Evolutionary conservation across 2,888 invertebrate genomes (phyloP), one percentile per base, ranked within the genome.

Genomic region (Ganaspis brasiliensis): DNA sequence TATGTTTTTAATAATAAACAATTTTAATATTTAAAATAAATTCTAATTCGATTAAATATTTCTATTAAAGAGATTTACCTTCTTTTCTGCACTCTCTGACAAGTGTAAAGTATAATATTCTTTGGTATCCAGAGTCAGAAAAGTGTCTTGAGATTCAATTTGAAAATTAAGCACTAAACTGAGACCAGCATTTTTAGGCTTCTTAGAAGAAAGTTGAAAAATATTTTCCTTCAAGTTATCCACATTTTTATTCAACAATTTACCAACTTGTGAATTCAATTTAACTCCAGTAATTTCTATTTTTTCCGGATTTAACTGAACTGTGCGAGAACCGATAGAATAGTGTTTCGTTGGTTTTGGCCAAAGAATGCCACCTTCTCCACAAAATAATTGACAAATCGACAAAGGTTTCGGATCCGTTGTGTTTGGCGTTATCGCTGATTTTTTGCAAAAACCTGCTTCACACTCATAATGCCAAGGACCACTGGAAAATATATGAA

Each of bases 351-450:
- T 95, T 0, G 95, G 95, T 84, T 91, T 93, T 0, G 95, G 95
- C 95, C 95, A 95, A 1, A 95, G 85, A 0, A 93, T 91, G 88
- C 94, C 94, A 72, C 92, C 91, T 37, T 93, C 92, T 35, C 93
- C 93, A 85, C 95, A 95, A 87, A 94, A 94, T 90, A 95, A 91
- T 87, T 94, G 94, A 90, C 95, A 95, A 35, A 94, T 94, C 79
- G 93, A 92, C 78, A 95, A 88, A 6, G 91, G 81, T 19, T 85
- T 37, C 2, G 90, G 89, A 2, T 74, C 61, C 19, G 76, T 81
- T 4, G 84, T 84, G 5, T 87, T 79, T 6, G 81, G 40, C 1
- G 86, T 87, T 37, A 88, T 87, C 74, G 84, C 79, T 2, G 78
- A 72, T 19, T 91, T 91, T 63, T 86, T 85, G 78, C 91, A 91